Conservation (phyloP, 92 coral and sea anemone species). For the Phenganax subtilis region DNA sequence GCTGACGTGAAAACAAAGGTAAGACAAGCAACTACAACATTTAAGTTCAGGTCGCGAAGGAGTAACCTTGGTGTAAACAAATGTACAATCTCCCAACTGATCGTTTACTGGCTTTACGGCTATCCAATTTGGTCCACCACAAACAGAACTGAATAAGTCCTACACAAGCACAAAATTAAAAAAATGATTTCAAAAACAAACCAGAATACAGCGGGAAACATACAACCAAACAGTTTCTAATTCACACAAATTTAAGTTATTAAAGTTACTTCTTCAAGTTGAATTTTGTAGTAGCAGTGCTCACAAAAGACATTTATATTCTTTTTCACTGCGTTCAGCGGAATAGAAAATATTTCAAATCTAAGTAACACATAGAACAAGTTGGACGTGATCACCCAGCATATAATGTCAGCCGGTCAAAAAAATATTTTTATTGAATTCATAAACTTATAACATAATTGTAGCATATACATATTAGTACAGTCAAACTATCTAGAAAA, state of each 20-base stretch:
- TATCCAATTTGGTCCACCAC: constrained; percentile 27
- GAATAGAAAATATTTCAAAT: too few species aligned
- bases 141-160: constrained; percentile 15
- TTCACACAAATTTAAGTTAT: not conserved
- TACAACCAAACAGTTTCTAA: too few species aligned
- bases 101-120: constrained; percentile 14
- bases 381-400: too few species aligned
- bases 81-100: constrained; percentile 3
- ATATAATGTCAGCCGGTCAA: too few species aligned
- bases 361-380: too few species aligned
- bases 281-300: not conserved
- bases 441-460: too few species aligned
- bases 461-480: too few species aligned
- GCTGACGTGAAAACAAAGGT: constrained; percentile 17
- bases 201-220: too few species aligned
- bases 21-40: constrained; percentile 19
- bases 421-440: too few species aligned
- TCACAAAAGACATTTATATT: not conserved
- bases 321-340: too few species aligned
- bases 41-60: constrained; percentile 21
- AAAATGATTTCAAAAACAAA: not conserved
- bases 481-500: too few species aligned
- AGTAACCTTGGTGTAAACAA: constrained; percentile 1
- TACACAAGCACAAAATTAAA: not conserved
- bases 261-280: not conserved